Conservation (phyloP, 2,888 invertebrate genomes). For the Elmis aenea region DNA sequence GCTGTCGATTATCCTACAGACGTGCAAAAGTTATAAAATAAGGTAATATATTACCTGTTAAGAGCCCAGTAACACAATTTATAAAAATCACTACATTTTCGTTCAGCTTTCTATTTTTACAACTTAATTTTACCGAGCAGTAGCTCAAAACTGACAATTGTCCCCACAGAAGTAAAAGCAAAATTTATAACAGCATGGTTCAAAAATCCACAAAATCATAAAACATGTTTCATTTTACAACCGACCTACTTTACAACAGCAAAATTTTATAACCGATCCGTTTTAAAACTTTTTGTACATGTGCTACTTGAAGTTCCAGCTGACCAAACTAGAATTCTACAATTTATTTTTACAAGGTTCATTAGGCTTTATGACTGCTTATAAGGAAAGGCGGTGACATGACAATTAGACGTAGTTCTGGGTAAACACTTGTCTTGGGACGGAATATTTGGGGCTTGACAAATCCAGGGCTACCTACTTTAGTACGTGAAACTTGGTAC, state of each 20-base stretch:
- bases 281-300: constrained; percentile 8
- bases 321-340: constrained; percentile 23
- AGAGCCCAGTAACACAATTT: too few species aligned
- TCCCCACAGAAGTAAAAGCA: constrained; percentile 10
- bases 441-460: constrained; percentile 34
- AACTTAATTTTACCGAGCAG: constrained; percentile 19
- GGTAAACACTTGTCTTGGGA: constrained; percentile 36
- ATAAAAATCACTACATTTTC: too few species aligned
- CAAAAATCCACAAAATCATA: too few species aligned
- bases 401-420: constrained; percentile 36
- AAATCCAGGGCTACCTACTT: constrained; percentile 37
- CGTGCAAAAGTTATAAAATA: too few species aligned
- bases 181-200: too few species aligned
- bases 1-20: too few species aligned
- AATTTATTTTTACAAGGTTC: constrained; percentile 16
- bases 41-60: too few species aligned
- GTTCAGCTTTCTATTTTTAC: constrained; percentile 20
- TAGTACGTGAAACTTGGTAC: too few species aligned
- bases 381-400: constrained; percentile 22
- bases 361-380: constrained; percentile 23
- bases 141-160: constrained; percentile 9
- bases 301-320: constrained; percentile 21
- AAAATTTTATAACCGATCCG: constrained; percentile 1
- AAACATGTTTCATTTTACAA: constrained; percentile 13
- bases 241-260: constrained; percentile 10